Base-by-base conservation (phyloP, 1,140 invertebrate genomes). In the Varroa destructor region DNA sequence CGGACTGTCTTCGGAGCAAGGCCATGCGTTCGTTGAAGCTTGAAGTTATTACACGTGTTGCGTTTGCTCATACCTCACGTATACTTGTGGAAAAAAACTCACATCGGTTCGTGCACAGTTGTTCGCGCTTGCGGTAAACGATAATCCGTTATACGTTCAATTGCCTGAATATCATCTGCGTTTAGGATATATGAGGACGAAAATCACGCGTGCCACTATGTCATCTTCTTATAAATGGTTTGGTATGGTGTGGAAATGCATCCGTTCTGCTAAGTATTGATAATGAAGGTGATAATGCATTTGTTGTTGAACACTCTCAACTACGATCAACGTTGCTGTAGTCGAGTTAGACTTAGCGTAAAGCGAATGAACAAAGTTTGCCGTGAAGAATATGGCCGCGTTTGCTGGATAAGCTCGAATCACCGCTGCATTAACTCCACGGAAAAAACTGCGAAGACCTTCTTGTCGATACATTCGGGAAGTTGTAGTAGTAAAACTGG, bases 391-490 rank as follows among this genome's bases (percentile, higher is more conserved):
- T 51, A 89, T 92, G 1, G 88, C 89, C 0, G 90, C 92, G 77
- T 95, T 96, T n/a, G 88, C 88, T 0, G 92, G 90, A 80, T 95
- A 94, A 0, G 92, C 90, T 55, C 92, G 83, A 51, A 93, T 78
- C 14, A 90, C 78, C 0, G 90, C 88, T 0, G 90, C 88, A 10
- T 82, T 84, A 0, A 93, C 76, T 0, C 90, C 90, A 10, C 86
- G 80, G 37, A 84, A 82, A 72, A 93, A 81, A 73, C 86, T 87
- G 0, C 75, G 73, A 72, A 84, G 81, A 0, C 90, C 90, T 76
- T 92, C 89, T 8, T 67, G 61, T 8, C 12, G 40, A 37, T 67
- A 67, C 61, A 67, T 67, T 46, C 40, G 10, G 12, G 0, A 79
- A 67, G 25, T 79, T 79, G 70, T 77, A 72, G 51, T 74, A 77